A percentile compares a stretch with the other conserved stretches of the same genome.
These are phyloP conservation scores for Drosophila affinis DNA, from an alignment of 2,888 invertebrate genomes.

Conservation along the genomic window DNA sequence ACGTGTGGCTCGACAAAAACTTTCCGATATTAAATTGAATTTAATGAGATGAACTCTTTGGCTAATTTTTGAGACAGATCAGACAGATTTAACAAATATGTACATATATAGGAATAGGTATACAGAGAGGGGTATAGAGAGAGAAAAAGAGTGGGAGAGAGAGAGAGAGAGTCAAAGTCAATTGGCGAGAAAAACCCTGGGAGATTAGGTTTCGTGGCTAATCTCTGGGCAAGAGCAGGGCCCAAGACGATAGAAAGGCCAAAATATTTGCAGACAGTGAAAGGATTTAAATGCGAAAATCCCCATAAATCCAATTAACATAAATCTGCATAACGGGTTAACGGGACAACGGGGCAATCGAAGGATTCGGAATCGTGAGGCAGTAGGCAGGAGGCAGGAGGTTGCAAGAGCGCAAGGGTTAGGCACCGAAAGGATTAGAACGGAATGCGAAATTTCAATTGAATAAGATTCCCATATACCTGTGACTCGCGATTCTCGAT, in stretches of 20 bases:
- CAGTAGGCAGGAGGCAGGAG: neutral
- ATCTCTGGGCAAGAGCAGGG: slow-evolving; percentile 37
- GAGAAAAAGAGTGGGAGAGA: too few relatives aligned
- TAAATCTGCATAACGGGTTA: slow-evolving; percentile 71
- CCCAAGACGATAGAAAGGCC: slow-evolving; percentile 48
- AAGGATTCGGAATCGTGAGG: too few relatives aligned
- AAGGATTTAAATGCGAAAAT: slow-evolving; percentile 78
- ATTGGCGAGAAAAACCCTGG: slow-evolving; percentile 71
- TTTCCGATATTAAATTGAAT: too few relatives aligned
- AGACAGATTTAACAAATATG: too few relatives aligned
- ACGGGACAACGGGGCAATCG: neutral
- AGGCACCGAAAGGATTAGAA: slow-evolving; percentile 21
- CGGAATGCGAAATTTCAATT: slow-evolving; percentile 53
- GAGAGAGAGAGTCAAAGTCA: slow-evolving; percentile 60
- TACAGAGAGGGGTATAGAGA: too few relatives aligned
- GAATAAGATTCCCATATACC: slow-evolving; percentile 22
- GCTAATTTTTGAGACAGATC: too few relatives aligned
- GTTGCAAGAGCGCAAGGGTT: slow-evolving; percentile 8
- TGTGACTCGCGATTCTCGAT: slow-evolving; percentile 14
- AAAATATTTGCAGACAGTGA: slow-evolving; percentile 81
- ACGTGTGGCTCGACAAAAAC: too few relatives aligned
- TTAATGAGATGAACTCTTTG: too few relatives aligned
- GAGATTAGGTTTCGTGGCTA: slow-evolving; percentile 51
- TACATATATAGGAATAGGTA: too few relatives aligned
- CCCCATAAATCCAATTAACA: slow-evolving; percentile 81